A percentile compares a stretch with the other conserved stretches of the same genome.
These are phyloP conservation scores for Hucho hucho DNA, from an alignment of 2,113 vertebrate genomes.

Conservation along the genomic window DNA sequence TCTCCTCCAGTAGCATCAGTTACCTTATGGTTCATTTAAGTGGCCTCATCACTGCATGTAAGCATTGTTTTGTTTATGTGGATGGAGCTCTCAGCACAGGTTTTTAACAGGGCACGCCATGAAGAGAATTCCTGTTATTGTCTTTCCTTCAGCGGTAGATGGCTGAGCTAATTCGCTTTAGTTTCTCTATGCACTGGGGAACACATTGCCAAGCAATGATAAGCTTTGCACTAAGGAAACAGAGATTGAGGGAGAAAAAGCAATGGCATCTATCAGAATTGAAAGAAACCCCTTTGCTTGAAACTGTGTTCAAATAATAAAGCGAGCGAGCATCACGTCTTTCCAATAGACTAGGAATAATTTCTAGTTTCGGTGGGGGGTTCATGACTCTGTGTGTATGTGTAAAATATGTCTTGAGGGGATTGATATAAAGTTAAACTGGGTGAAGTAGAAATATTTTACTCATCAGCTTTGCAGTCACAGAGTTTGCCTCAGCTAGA, in stretches of 20 bases:
- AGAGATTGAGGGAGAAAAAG: constrained; percentile 75
- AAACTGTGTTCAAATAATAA: constrained; percentile 95
- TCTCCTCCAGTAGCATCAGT: constrained; percentile 17
- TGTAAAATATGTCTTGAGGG: constrained; percentile 95
- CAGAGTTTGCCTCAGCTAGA: constrained; percentile 99
- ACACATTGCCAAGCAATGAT: constrained; percentile 93
- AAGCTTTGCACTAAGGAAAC: constrained; percentile 83
- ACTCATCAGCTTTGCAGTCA: constrained; percentile 99
- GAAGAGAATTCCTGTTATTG: constrained; percentile 93
- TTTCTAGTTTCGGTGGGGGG: constrained; percentile 84
- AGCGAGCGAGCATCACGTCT: constrained; percentile 81
- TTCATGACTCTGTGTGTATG: constrained; percentile 81
- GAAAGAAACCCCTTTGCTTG: constrained; percentile 84
- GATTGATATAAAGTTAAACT: constrained; percentile 99
- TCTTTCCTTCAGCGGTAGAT: constrained; percentile 93
- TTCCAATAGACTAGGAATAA: constrained; percentile 90
- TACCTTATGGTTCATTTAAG: constrained; percentile 28
- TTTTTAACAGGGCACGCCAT: constrained; percentile 85
- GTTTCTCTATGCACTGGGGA: constrained; percentile 93
- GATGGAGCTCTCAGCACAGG: constrained; percentile 48
- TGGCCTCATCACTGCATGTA: constrained; percentile 45
- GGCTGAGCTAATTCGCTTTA: constrained; percentile 99
- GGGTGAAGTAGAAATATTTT: constrained; percentile 99
- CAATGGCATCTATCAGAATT: constrained; percentile 88
- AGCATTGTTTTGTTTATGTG: constrained; percentile 59